phyloP scores from a whole-genome alignment of 2,888 invertebrate genomes.

The Phragmatobia fuliginosa region DNA sequence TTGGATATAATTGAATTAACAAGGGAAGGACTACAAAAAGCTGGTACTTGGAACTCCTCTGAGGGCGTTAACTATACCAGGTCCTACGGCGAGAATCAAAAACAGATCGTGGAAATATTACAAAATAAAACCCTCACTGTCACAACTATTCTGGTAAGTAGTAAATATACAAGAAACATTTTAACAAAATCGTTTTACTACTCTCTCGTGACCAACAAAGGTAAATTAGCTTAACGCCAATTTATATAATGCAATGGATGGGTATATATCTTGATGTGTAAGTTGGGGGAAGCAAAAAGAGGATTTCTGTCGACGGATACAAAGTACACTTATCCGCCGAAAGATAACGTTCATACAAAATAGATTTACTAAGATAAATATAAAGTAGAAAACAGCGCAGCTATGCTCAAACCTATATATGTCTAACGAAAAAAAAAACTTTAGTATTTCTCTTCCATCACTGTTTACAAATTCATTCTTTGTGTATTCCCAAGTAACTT shows the following conservation, averaged over 20 bases:
- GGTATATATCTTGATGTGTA: conserved; percentile 30
- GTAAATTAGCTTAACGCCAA: conserved; percentile 68
- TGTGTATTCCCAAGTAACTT: conserved; percentile 46
- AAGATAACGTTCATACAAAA: conserved; percentile 58
- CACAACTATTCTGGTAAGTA: conserved; percentile 95
- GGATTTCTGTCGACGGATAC: conserved; percentile 60
- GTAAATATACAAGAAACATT: conserved; percentile 51
- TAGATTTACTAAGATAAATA: conserved; percentile 56
- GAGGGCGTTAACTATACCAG: conserved; percentile 95
- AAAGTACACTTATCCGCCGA: conserved; percentile 60
- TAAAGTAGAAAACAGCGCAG: conserved; percentile 43
- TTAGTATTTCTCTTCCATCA: conserved; percentile 36
- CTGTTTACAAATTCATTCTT: conserved; percentile 54
- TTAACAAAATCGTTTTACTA: conserved; percentile 62
- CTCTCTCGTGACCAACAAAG: conserved; percentile 65
- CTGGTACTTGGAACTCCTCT: conserved; percentile 95
- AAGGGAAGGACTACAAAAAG: conserved; percentile 93
- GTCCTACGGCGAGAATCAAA: conserved; percentile 94
- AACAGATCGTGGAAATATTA: conserved; percentile 95
- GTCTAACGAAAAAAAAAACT: conserved; percentile 47
- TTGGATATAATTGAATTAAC: conserved; percentile 96
- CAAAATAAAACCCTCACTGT: conserved; percentile 97
- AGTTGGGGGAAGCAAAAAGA: conserved; percentile 56
- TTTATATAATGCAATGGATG: conserved; percentile 27
- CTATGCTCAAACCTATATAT: conserved; percentile 49